Evolutionary conservation across 2,113 vertebrate species (phyloP).

Genomic region (Tachysurus fulvidraco): DNA sequence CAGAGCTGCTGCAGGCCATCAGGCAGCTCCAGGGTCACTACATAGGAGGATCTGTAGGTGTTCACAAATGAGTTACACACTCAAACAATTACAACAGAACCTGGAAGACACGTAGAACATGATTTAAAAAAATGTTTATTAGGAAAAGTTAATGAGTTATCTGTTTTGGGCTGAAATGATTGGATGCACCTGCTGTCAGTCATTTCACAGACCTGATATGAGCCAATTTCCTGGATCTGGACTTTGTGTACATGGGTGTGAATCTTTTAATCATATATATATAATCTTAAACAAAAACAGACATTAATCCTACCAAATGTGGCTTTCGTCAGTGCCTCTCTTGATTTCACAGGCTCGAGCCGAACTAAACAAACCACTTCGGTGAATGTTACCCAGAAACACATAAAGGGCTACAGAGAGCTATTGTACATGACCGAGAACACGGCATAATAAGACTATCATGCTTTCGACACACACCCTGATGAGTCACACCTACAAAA

Average conservation of each 20-base stretch:
- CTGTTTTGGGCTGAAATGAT: background rate
- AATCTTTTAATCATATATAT: background rate
- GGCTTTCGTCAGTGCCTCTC: background rate
- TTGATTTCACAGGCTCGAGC: no score
- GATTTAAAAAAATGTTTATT: no score
- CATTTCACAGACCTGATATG: background rate
- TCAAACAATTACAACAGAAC: background rate
- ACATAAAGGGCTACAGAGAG: background rate
- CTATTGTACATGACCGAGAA: background rate
- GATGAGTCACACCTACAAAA: background rate
- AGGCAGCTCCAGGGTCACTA: conserved; percentile 69
- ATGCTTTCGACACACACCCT: background rate
- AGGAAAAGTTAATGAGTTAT: background rate
- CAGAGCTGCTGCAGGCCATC: conserved; percentile 65
- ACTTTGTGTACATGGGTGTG: background rate
- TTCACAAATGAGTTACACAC: background rate
- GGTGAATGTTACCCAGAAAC: background rate
- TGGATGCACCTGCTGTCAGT: background rate
- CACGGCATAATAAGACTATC: background rate
- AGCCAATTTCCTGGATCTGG: background rate
- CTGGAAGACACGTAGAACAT: background rate
- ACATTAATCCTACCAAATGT: background rate
- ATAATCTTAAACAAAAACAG: background rate
- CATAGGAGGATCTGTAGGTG: conserved; percentile 75
- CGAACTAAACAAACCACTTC: no score